phyloP scores from a whole-genome alignment of 2,113 vertebrate species.

The Aythya baeri region DNA sequence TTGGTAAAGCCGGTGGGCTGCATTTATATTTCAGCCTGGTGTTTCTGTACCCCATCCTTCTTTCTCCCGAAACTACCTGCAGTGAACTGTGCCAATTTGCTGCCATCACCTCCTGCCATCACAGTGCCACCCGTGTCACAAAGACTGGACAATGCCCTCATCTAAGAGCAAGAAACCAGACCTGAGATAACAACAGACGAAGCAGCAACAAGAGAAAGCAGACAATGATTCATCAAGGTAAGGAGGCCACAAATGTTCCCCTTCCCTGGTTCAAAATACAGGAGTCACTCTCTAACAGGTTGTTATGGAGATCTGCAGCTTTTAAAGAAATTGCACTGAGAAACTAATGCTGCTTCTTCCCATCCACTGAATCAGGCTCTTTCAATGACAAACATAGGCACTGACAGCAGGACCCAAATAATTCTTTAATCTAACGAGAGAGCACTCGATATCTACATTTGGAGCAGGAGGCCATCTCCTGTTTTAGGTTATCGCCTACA shows the following conservation, averaged over 20 bases:
- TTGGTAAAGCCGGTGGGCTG: background rate
- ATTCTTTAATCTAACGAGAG: background rate
- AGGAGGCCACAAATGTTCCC: background rate
- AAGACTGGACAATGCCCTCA: background rate
- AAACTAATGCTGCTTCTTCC: background rate
- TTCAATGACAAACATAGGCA: background rate
- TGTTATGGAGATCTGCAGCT: background rate
- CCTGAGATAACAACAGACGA: background rate
- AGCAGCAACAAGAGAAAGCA: background rate
- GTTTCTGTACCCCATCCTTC: background rate
- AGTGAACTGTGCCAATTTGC: background rate
- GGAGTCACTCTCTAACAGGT: background rate
- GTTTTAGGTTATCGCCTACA: background rate
- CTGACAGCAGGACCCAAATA: constrained; percentile 7
- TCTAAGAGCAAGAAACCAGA: background rate
- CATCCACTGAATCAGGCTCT: background rate
- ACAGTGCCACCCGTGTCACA: background rate
- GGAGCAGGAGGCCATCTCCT: background rate
- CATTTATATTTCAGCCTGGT: background rate
- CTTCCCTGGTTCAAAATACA: background rate
- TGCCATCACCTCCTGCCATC: background rate
- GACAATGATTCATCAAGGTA: background rate
- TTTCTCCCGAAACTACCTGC: background rate
- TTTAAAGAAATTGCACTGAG: background rate
- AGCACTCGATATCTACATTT: background rate